Conservation (phyloP, 2,888 invertebrate genomes). For the Opisthograptis luteolata region DNA sequence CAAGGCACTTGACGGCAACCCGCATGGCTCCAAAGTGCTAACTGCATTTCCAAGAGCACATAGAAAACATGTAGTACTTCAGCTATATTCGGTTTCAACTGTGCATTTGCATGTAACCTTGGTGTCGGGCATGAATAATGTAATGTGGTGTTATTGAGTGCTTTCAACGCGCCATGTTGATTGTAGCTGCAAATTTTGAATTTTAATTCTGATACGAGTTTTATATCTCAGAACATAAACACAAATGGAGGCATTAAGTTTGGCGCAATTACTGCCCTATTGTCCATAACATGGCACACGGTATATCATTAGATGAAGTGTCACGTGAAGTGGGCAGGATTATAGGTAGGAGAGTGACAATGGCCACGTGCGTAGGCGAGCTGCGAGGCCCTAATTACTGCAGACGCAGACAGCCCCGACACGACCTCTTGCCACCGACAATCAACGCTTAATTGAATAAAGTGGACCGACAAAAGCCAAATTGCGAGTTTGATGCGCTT, state of each 20-base stretch:
- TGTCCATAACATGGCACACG: conserved; percentile 26
- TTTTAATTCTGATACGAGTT: conserved; percentile 6
- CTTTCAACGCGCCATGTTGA: conserved; percentile 49
- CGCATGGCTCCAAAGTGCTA: conserved; percentile 25
- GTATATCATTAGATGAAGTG: conserved; percentile 31
- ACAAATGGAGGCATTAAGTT: conserved; percentile 3
- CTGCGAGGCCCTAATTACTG: conserved; percentile 73
- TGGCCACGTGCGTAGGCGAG: conserved; percentile 72
- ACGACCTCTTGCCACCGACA: conserved; percentile 77
- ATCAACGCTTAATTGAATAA: conserved; percentile 78
- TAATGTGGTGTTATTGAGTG: conserved; percentile 55
- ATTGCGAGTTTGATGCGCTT: conserved; percentile 62
- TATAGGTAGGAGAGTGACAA: conserved; percentile 52
- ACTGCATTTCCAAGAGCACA: conserved; percentile 34
- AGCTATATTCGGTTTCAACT: conserved; percentile 38
- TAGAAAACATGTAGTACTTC: conserved; percentile 29
- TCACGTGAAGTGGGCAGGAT: conserved; percentile 44
- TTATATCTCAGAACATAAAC: not conserved
- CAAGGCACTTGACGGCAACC: conserved; percentile 15
- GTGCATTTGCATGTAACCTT: conserved; percentile 65
- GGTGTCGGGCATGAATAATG: conserved; percentile 56
- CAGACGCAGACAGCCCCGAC: conserved; percentile 73
- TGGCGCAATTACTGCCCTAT: conserved; percentile 27
- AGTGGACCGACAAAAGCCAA: conserved; percentile 68
- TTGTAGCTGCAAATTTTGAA: conserved; percentile 17